Base-by-base conservation (phyloP, 2,888 invertebrate genomes). In the Scaptomyza parva region DNA sequence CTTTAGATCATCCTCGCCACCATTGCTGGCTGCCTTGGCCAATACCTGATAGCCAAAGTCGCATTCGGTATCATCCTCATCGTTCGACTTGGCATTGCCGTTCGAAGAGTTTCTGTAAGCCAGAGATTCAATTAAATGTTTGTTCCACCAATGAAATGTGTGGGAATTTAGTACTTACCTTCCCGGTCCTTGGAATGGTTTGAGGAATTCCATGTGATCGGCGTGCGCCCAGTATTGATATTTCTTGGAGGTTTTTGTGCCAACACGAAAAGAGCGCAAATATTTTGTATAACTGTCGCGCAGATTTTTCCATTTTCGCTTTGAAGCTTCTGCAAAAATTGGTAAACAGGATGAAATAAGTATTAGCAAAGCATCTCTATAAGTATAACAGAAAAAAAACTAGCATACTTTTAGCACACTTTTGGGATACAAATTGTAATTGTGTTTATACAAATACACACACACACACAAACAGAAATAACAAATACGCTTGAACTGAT, bases 181-280 rank as follows among this genome's bases (percentile, higher is more conserved):
- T 71, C 91, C 91, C 1, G 91, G 91, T 14, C 91, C 91, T 62
- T 91, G 91, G 54, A 90, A 91, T 5, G 91, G 91, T 65, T 91
- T 90, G 9, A 91, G 65, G 53, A 91, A 91, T 41, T 91, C 91
- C 91, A 91, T 91, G 51, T 91, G 91, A 40, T 91, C 90, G 7
- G 91, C 91, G 81, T 91, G 91, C 2, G 91, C 91, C 91, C 91
- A 91, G 65, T 88, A 91, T 77, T 91, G 91, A 76, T 91, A 91
- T 73, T 91, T 91, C 66, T 91, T 91, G 11, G 91, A 91, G 0
- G 91, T 91, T 74, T 91, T 91, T 9, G 91, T 90, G 9, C 91
- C 91, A n/a, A 89, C 88, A 1, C 91, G 90, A 77, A 91, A 91
- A 0, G 91, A 91, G 22, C 91, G 90, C 51, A 92, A 85, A 78